A percentile compares a stretch with the other conserved stretches of the same genome.
phyloP scores from a whole-genome alignment of 2,113 vertebrate species.

The Laticauda colubrina region DNA sequence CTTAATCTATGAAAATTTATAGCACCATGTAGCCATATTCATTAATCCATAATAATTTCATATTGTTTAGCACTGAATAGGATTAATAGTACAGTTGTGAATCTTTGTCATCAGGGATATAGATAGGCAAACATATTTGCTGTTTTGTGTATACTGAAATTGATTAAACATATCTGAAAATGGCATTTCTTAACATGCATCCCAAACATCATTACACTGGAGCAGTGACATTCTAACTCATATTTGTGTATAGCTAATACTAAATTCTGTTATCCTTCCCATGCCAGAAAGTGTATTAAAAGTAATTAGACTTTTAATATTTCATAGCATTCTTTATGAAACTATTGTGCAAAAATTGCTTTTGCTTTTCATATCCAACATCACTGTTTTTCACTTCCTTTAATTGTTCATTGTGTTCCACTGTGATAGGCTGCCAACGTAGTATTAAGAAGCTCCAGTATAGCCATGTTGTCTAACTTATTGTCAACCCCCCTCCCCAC shows the following conservation, averaged over 20 bases:
- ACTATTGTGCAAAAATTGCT: not conserved
- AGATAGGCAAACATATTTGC: not conserved
- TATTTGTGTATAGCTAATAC: not conserved
- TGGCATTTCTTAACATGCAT: not conserved
- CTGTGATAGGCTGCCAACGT: not conserved
- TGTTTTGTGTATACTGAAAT: not conserved
- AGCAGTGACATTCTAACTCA: too few species aligned
- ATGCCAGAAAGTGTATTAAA: not conserved
- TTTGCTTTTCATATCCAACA: not conserved
- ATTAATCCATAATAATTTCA: not conserved
- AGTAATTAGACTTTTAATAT: not conserved
- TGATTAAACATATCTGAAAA: not conserved
- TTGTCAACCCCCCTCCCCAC: not conserved
- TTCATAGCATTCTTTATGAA: not conserved
- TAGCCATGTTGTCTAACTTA: not conserved
- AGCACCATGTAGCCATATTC: not conserved
- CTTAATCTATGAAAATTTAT: not conserved
- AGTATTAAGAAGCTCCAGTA: not conserved
- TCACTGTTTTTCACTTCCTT: not conserved
- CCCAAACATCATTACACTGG: not conserved
- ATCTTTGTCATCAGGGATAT: not conserved
- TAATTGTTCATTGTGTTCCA: not conserved
- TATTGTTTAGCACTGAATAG: not conserved
- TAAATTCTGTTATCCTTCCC: not conserved
- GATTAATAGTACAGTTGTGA: not conserved